A percentile compares a stretch with the other conserved stretches of the same genome.
Evolutionary conservation across 2,797 vertebrate genomes (phyloP).

Genomic region (Gadopsis bispinosus): DNA sequence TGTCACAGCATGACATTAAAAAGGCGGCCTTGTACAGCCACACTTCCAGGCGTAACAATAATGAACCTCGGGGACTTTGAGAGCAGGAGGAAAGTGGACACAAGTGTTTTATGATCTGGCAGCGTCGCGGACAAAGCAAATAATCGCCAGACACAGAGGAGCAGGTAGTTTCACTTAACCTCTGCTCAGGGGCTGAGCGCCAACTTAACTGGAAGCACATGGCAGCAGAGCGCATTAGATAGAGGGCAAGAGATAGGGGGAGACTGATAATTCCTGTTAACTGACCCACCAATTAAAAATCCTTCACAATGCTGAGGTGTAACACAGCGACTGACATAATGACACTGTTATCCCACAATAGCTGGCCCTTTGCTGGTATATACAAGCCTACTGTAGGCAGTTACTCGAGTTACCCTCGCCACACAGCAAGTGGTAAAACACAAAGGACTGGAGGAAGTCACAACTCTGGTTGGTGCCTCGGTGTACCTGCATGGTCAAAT

Average conservation of each 20-base stretch:
- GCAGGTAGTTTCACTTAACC: conserved; percentile 87
- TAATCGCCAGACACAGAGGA: conserved; percentile 83
- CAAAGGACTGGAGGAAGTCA: conserved; percentile 70
- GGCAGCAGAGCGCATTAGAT: conserved; percentile 68
- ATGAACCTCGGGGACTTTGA: conserved; percentile 76
- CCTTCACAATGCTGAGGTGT: conserved; percentile 44
- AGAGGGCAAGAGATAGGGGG: conserved; percentile 26
- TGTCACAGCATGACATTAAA: conserved; percentile 73
- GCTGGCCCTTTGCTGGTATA: conserved; percentile 24
- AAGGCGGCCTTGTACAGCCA: conserved; percentile 72
- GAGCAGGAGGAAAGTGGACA: conserved; percentile 68
- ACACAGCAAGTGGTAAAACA: conserved; percentile 52
- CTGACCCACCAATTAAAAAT: conserved; percentile 63
- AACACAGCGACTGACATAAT: conserved; percentile 42
- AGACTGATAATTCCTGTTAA: conserved; percentile 59
- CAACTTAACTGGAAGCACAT: conserved; percentile 84
- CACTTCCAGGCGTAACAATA: conserved; percentile 80
- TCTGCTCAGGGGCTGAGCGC: conserved; percentile 73
- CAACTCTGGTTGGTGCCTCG: conserved; percentile 50
- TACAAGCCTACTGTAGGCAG: conserved; percentile 28
- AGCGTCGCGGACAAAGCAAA: conserved; percentile 81
- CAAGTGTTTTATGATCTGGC: conserved; percentile 85
- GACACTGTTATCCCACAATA: conserved; percentile 52
- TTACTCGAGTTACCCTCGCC: conserved; percentile 53
- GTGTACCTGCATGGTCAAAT: conserved; percentile 79